Evolutionary conservation across 2,888 invertebrate genomes (phyloP), one percentile per base, ranked within the genome.

Genomic region (Oeneis ivallda): DNA sequence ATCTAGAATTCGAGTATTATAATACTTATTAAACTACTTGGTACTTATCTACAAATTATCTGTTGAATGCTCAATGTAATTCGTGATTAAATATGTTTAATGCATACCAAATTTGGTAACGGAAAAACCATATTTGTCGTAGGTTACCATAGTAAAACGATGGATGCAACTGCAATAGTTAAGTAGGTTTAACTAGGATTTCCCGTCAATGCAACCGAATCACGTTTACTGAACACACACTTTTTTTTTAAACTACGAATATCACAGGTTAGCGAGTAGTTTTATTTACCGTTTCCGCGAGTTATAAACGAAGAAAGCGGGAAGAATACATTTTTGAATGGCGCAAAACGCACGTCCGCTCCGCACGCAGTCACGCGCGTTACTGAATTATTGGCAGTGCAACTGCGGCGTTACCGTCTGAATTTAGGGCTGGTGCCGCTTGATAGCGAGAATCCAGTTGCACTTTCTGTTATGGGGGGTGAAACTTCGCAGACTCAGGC

Each of bases 381-480:
- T 79, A 90, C 90, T 90, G 84, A 88, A 86, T 88, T 85, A 87
- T 86, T 85, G 79, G 80, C 77, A 74, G 79, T 73, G 77, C 79
- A 74, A 79, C 76, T 77, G 82, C 81, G 74, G 81, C 79, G 79
- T 77, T 78, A 76, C 77, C 62, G 68, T 65, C 82, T 77, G 82
- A 62, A 26, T 65, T 56, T 65, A 67, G 69, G 67, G 67, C 54
- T 69, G 64, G 62, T 47, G 47, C 62, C 49, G 6, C 41, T 32
- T 52, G 56, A 65, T 50, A 50, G 43, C 32, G 1, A 39, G 7
- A 61, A 50, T 41, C 37, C 52, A 34, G 41, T 43, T 58, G 50
- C 43, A 58, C 8, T 43, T 41, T 50, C 26, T 57, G 63, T 39
- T 4, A 37, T 54, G 15, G 56, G 41, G 56, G 41, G 34, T 53